Evolutionary conservation across 2,113 vertebrate species (phyloP).

Genomic region (Todiramphus saurophagus): DNA sequence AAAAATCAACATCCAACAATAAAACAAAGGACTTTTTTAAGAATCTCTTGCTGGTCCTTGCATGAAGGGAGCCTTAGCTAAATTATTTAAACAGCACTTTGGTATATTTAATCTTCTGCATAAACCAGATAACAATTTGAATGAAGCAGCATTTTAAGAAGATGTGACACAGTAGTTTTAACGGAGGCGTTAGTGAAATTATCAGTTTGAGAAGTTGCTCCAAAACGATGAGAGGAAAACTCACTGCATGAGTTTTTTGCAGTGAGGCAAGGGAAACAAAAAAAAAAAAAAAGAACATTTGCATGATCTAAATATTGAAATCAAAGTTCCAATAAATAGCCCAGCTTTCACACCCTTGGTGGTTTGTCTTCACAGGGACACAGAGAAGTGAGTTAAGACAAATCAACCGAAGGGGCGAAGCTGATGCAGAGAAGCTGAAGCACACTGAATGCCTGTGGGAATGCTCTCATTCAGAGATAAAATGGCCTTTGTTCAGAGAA

Average conservation of each 20-base stretch:
- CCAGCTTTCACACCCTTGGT: not conserved
- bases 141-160: conserved; percentile 13
- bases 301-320: not conserved
- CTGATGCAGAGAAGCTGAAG: not conserved
- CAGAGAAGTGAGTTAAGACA: not conserved
- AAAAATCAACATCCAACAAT: conserved; percentile 33
- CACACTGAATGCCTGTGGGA: not conserved
- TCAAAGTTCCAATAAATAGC: not conserved
- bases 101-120: conserved; percentile 11
- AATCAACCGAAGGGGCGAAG: not conserved
- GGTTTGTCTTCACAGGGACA: not conserved
- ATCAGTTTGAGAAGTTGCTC: not conserved
- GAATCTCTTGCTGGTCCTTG: conserved; percentile 32
- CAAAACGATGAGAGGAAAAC: not conserved
- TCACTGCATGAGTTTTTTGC: not conserved
- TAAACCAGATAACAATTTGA: conserved; percentile 26
- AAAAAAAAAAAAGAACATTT: not conserved
- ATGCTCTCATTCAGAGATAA: not conserved
- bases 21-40: conserved; percentile 30
- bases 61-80: not conserved
- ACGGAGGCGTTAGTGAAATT: not conserved
- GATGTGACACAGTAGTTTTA: not conserved
- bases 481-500: not conserved
- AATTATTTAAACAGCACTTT: conserved; percentile 26
- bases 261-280: too few species aligned